A percentile compares a stretch with the other conserved stretches of the same genome.
Evolutionary conservation across 2,888 invertebrate genomes (phyloP).

Genomic region (Perizoma affinitatum): DNA sequence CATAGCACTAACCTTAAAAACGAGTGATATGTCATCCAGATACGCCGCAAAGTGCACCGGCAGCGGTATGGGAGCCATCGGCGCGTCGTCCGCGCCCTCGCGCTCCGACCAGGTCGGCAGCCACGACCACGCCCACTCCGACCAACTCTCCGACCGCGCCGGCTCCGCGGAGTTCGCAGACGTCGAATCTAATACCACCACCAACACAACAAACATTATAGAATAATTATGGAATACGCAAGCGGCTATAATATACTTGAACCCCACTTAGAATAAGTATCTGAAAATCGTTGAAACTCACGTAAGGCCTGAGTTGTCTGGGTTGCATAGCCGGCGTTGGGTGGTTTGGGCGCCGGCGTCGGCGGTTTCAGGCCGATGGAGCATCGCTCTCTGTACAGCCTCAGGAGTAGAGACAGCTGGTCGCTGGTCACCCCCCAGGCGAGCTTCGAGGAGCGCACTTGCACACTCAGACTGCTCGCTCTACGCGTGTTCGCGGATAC

Average conservation of each 20-base stretch:
- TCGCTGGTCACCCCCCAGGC: constrained; percentile 70
- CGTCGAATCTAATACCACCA: constrained; percentile 30
- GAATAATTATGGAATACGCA: too few species aligned
- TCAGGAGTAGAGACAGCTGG: constrained; percentile 62
- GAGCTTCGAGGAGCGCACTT: constrained; percentile 57
- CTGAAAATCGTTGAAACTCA: constrained; percentile 30
- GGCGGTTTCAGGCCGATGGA: constrained; percentile 34
- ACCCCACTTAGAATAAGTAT: neutral
- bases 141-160: constrained; percentile 62
- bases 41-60: constrained; percentile 60
- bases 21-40: constrained; percentile 61
- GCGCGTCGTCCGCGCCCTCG: constrained; percentile 54
- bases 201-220: too few species aligned
- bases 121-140: constrained; percentile 80
- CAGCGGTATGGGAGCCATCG: constrained; percentile 51
- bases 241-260: too few species aligned
- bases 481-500: constrained; percentile 66
- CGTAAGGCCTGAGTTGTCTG: constrained; percentile 38
- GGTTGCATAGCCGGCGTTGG: constrained; percentile 16
- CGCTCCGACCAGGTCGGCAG: constrained; percentile 63
- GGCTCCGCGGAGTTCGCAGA: constrained; percentile 55
- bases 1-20: constrained; percentile 59
- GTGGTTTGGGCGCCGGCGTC: constrained; percentile 42
- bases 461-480: constrained; percentile 58
- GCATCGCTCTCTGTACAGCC: constrained; percentile 56